phyloP scores from a whole-genome alignment of 2,888 invertebrate genomes.

The Maniola hyperantus region DNA sequence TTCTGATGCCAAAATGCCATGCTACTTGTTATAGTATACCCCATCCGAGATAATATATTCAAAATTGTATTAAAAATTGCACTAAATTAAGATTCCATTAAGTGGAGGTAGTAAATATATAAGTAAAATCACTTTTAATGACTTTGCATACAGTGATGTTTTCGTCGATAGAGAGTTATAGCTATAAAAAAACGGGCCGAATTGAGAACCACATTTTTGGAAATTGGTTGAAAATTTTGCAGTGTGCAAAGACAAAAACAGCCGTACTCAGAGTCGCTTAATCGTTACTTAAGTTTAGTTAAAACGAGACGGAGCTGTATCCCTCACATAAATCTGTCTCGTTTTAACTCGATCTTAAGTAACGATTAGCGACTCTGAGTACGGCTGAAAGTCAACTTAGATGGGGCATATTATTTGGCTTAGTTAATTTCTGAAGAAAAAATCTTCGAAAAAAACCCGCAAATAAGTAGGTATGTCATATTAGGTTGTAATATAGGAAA shows the following conservation, averaged over 20 bases:
- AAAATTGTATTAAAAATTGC: not conserved
- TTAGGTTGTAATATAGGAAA: constrained; percentile 15
- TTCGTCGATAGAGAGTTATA: too few relatives aligned
- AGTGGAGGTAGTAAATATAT: too few relatives aligned
- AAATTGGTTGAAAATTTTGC: too few relatives aligned
- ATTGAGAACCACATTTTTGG: too few relatives aligned
- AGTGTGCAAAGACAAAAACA: too few relatives aligned
- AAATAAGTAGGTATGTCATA: not conserved
- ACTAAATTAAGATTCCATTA: not conserved
- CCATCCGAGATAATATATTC: constrained; percentile 21
- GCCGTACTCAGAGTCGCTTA: too few relatives aligned
- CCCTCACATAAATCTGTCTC: too few relatives aligned
- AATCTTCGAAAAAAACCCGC: constrained; percentile 27
- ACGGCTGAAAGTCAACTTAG: constrained; percentile 13
- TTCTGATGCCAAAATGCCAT: constrained; percentile 41
- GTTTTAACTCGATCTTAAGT: too few relatives aligned
- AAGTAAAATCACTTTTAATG: not conserved
- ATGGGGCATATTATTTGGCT: constrained; percentile 10
- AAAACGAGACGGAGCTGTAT: too few relatives aligned
- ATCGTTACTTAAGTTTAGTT: too few relatives aligned
- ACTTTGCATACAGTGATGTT: not conserved
- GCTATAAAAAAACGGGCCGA: too few relatives aligned
- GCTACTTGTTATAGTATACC: constrained; percentile 20
- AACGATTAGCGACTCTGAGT: too few relatives aligned
- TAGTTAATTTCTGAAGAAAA: constrained; percentile 7